Evolutionary conservation across 1,140 invertebrate species (phyloP), one percentile per base, ranked within the genome.

Genomic region (Anoplophora glabripennis): DNA sequence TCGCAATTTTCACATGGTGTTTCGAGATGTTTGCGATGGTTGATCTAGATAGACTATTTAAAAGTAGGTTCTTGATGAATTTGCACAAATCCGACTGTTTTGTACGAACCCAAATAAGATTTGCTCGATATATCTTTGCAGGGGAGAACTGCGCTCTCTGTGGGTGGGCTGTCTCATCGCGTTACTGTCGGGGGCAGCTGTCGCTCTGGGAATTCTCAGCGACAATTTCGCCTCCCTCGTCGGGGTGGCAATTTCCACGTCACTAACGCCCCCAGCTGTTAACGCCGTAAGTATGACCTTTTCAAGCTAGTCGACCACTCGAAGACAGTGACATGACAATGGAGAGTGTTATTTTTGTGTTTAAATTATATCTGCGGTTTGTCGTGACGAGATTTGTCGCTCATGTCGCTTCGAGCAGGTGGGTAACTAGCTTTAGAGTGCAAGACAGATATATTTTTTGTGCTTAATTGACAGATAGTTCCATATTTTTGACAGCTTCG

Each of bases 201-300:
- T 90, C 7, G 88, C 89, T 1, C 76, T 92, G 36, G 87, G 85
- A 9, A 81, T 91, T 17, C 74, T 92, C 2, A 86, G 88, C 7
- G 81, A 82, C 15, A 89, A 91, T 74, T 81, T 86, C 14, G 84
- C 86, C 2, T 89, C 88, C 1, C 72, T 91, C 15, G 88, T 90
- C 3, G 89, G 89, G 37, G 89, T 91, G 7, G 89, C 89, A 2
- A 91, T 92, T 61, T 90, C 89, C 1, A 88, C 88, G 0, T 90
- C 89, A 0, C 72, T 92, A 7, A 75, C 91, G 11, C 89, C 89
- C 7, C 89, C 89, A 1, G 86, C 87, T 46, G 88, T 91, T 1
- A 92, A 92, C 76, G 81, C 85, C 11, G 85, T 86, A 72, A 76
- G 74, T 76, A 36, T 59, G 21, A 28, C 21, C 21, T 12, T 3